Base-by-base conservation (phyloP, 2,797 vertebrate species). In the Mallotus villosus region DNA sequence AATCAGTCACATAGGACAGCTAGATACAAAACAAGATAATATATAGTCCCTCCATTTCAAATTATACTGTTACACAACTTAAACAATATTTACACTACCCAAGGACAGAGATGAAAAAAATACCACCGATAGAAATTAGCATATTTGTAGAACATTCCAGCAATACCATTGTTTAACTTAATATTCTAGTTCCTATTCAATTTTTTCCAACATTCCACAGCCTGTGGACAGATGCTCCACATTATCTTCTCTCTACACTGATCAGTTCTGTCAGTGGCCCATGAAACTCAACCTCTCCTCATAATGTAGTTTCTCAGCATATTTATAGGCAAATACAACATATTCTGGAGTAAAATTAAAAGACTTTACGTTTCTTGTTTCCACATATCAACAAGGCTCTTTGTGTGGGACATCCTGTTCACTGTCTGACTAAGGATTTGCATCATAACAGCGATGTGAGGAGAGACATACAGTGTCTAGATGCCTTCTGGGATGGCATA, bases 111-210 rank as follows among this genome's bases (percentile, higher is more conserved):
- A 72, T 21, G 14, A 64, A 76, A 59, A 78, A 76, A 78, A 81
- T 78, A 80, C 74, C 75, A 78, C 70, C 80, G 4, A 32, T 74
- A 78, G 81, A 87, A 75, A 83, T 72, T 76, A 49, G 32, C 57
- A 67, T 32, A 78, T 73, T 83, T 78, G 73, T 82, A 80, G 24
- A 88, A 89, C 88, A 93, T 93, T 92, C 92, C 90, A 77, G 81
- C 53, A 69, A 91, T 91, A 78, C 87, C 85, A 74, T 87, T 85
- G 83, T 78, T 76, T 86, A 85, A 87, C 87, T 90, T 84, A 86
- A 84, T 91, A 89, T 89, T 84, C 8, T 22, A 46, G 19, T 68
- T 85, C 77, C 67, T 79, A 83, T 85, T 82, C 55, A 57, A 84
- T 85, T 85, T 74, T 67, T 64, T 79, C 83, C 78, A 17, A 74